Base-by-base conservation (phyloP, 2,113 vertebrate species). In the Ursus arctos region DNA sequence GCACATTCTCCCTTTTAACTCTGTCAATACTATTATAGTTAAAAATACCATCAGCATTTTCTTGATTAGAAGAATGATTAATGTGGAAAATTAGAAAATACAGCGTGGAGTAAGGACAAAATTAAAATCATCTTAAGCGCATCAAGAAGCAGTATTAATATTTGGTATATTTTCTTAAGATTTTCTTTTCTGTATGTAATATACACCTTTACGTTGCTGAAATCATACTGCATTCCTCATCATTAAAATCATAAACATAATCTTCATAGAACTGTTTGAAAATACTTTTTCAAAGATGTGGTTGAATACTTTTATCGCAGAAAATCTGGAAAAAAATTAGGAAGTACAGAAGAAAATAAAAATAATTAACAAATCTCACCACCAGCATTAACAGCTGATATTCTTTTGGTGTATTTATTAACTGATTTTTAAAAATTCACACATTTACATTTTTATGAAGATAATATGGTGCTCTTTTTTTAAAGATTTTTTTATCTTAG, bases 71-170 rank as follows among this genome's bases (percentile, higher is more conserved):
- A 86, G 53, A 65, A 86, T 77, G 24, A 57, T 85, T 43, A 86
- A 55, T 72, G 18, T 94, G 53, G 80, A 80, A 72, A 80, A 59
- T 84, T 65, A 86, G 72, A 72, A 96, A 81, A 71, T 71, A 43
- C 2, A 94, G 18, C 61, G 15, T 12, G 43, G n/a, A 80, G 51
- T 22, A 85, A 85, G 55, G 40, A 43, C 79, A 87, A 81, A 87
- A 18, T 88, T 36, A 57, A 89, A 84, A 31, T 28, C 49, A 77
- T 13, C 28, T 55, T 86, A 49, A 81, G 74, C 86, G 28, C 47
- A 69, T 96, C 33, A 91, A 72, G 7, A 91, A 72, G 7, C 49
- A 63, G 21, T 72, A 14, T 86, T 72, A 43, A 63, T 93, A 28
- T 90, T 61, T 43, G 7, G 6, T 93, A 4, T 90, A 33, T 91